Evolutionary conservation across 1,140 invertebrate genomes (phyloP), one percentile per base, ranked within the genome.

Genomic region (Mamestra configurata): DNA sequence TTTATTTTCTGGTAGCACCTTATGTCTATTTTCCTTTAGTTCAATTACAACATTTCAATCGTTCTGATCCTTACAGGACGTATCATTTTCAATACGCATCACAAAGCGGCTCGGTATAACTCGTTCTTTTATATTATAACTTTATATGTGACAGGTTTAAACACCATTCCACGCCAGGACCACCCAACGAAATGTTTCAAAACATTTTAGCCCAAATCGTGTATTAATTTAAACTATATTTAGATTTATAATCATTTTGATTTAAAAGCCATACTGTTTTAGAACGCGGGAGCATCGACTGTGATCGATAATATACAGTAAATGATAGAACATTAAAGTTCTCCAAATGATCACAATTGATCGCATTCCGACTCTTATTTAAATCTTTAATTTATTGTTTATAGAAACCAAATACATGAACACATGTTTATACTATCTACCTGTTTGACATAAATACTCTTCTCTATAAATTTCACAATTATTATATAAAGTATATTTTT

Each of bases 121-220:
- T 68, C 81, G 31, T 75, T 31, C 40, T 24, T 70, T 79, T 70
- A 72, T 72, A 59, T 18, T 22, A 35, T 43, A 46, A 71, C 55
- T 70, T 31, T 53, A 40, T 70, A 78, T 64, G 49, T 61, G 77
- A 49, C 61, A 83, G 70, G 35, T 79, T 79, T 64, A 57, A 61
- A 75, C 79, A 87, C 72, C 84, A 85, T 85, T 87, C 86, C 86
- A 85, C 79, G 82, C 57, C 49, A 57, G 40, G 46, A 82, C 83
- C 83, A 86, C 81, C 85, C 71, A n/a, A 53, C 27, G 49, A 79
- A 68, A 79, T 71, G 71, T 79, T 79, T 20, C 5, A 13, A 27
- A 57, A 57, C 66, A 49, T 51, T 73, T 66, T 68, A 76, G 71
- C 70, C 51, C 59, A 73, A 49, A 79, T 76, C 46, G 49, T 81